Base-by-base conservation (phyloP, 2,888 invertebrate genomes). In the Gisinianus flammeolus region DNA sequence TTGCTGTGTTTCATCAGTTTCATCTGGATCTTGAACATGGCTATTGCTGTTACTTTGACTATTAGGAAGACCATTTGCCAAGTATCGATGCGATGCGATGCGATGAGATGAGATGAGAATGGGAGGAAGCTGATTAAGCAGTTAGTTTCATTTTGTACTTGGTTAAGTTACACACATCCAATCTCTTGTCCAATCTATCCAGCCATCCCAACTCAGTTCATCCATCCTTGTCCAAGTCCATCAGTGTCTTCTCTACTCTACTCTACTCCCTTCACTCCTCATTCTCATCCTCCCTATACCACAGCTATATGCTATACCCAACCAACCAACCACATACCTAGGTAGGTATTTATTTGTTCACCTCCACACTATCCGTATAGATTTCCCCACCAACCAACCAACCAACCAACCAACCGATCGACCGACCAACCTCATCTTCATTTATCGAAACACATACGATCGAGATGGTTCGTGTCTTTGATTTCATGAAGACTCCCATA, bases 101-200 rank as follows among this genome's bases (percentile, higher is more conserved):
- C 58, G 28, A 56, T 58, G 54, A 26, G 73, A 62, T 72, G 73
- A 62, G 62, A 64, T 62, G 56, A 35, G 24, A 64, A 73, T 73
- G 73, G 73, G 58, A 73, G 73, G 79, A 79, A 82, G 82, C 82
- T 83, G 83, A 84, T 84, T 83, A 84, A 82, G 82, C 83, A 82
- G 81, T 84, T 83, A 80, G 75, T 71, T 74, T 75, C 72, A 79
- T 74, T 76, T 67, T 76, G 76, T 76, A 76, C 67, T 76, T 68
- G 76, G 68, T 68, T 73, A 73, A 73, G 33, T 73, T 73, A 73
- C 73, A 73, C 73, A 73, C 73, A 73, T 33, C 73, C 73, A 73
- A 74, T 74, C 67, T 74, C 67, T 30, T 74, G 66, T 74, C 66
- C 24, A 66, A 74, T 74, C 74, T 74, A 67, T 74, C 74, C 73